Base-by-base conservation (phyloP, 2,888 invertebrate species). In the Unio delphinus region DNA sequence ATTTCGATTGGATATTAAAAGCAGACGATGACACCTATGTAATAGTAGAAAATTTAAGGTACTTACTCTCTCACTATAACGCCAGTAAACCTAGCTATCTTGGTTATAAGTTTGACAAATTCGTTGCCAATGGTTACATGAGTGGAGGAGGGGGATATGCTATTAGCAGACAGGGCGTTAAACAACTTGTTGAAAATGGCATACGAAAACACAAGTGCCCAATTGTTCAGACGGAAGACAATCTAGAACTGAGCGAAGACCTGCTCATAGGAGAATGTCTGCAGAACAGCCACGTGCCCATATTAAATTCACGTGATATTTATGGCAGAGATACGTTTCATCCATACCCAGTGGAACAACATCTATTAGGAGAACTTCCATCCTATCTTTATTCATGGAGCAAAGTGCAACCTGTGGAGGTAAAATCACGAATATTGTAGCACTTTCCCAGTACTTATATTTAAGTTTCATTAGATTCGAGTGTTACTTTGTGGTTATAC, bases 1-100 rank as follows among this genome's bases (percentile, higher is more conserved):
- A 96, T 67, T 96, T 95, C 3, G 98, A 98, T 90, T 98, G 97
- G 97, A 97, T 99, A 89, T 91, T 98, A 82, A 99, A 99, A 90
- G 98, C 98, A 28, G 98, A 99, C 86, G 98, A 98, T 89, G 98
- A 99, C 87, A 98, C 98, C 92, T 98, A 96, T 89, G 96, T 98
- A 45, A 92, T 99, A 55, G 93, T 99, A 61, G 99, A 99, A 90
- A 99, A 99, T 90, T 91, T 99, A 61, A 92, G 98, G 23, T 95
- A 94, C 87, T 94, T 98, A 94, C 89, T 98, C 45, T 93, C 94
- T 54, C 93, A 94, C 0, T 93, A 96, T 86, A 92, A 93, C 81
- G 92, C 95, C 0, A 92, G 92, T 0, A 93, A 94, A 7, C 94
- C 97, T 0, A 92, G 97, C 11, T 98, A 96, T 90, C 97, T 97